Base-by-base conservation (phyloP, 2,888 invertebrate species). In the Philaethria dido region DNA sequence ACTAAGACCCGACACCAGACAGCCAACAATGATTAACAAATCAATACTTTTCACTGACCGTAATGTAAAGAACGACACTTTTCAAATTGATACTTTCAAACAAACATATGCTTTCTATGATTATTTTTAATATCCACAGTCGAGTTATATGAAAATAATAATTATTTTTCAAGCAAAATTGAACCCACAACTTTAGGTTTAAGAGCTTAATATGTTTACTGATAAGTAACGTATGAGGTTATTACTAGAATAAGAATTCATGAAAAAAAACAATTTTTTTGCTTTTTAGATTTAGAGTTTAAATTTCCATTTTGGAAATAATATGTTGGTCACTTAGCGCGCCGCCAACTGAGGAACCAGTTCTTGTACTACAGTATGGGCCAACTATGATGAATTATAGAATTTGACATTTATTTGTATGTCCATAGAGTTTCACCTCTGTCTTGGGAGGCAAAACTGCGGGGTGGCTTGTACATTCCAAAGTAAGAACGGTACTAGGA, bases 341-440 rank as follows among this genome's bases (percentile, higher is more conserved):
- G 77, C 77, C 77, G 81, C 75, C 83, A 80, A 78, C 79, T 79
- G 77, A 73, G 77, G 80, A 86, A 86, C 87, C 83, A 82, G 87
- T 87, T 81, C 79, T 80, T 79, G n/a, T n/a, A n/a, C n/a, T 77
- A 80, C 83, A 86, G 85, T 83, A 83, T 82, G 25, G n/a, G n/a
- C n/a, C 61, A 48, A 42, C 64, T 9, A 20, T 16, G 3, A 36
- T 13, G 14, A 25, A n/a, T 44, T 48, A 54, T 22, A 33, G 60
- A 68, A 54, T 60, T 54, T 66, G 42, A 61, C 39, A 22, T 50
- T 59, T 70, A 61, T 20, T 2, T 0, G 0, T 1, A 18, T 36
- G 5, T 0, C 1, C 0, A 44, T 61, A 68, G 29, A 44, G 60
- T n/a, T 60, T 61, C 61, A 36, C n/a, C n/a, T 52, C 25, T 47